Conservation (phyloP, 2,888 invertebrate genomes). For the Lithophane leautieri region DNA sequence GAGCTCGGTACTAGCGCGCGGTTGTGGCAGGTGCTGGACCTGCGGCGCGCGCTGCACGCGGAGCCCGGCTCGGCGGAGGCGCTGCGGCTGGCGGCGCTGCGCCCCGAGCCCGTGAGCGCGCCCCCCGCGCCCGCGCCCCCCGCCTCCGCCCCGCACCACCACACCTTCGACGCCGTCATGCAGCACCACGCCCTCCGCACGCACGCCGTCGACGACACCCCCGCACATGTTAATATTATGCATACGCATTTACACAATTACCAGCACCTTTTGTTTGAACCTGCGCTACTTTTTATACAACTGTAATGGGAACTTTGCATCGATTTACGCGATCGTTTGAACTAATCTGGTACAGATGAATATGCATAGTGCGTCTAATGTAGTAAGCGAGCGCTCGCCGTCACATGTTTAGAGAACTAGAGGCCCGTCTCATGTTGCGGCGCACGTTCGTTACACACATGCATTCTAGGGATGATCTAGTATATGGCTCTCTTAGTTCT, state of each 20-base stretch:
- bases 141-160: constrained; percentile 85
- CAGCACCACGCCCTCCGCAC: constrained; percentile 89
- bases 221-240: constrained; percentile 72
- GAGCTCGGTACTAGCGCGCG: constrained; percentile 59
- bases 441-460: constrained; percentile 64
- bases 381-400: constrained; percentile 57
- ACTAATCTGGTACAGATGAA: constrained; percentile 68
- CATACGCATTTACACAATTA: constrained; percentile 63
- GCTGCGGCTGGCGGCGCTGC: constrained; percentile 89
- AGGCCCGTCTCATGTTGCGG: constrained; percentile 26
- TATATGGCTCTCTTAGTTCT: constrained; percentile 73
- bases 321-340: constrained; percentile 60
- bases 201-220: constrained; percentile 83
- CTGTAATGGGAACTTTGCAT: constrained; percentile 58
- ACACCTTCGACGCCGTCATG: constrained; percentile 91
- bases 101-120: constrained; percentile 88
- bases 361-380: constrained; percentile 67
- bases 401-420: constrained; percentile 22
- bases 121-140: constrained; percentile 72
- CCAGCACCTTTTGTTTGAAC: constrained; percentile 62
- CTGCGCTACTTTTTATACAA: constrained; percentile 63
- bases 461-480: constrained; percentile 72
- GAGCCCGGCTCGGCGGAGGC: constrained; percentile 91
- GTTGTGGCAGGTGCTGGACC: constrained; percentile 93
- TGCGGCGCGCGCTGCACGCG: constrained; percentile 95